phyloP scores from a whole-genome alignment of 2,113 vertebrate genomes.

The Lonchura striata region DNA sequence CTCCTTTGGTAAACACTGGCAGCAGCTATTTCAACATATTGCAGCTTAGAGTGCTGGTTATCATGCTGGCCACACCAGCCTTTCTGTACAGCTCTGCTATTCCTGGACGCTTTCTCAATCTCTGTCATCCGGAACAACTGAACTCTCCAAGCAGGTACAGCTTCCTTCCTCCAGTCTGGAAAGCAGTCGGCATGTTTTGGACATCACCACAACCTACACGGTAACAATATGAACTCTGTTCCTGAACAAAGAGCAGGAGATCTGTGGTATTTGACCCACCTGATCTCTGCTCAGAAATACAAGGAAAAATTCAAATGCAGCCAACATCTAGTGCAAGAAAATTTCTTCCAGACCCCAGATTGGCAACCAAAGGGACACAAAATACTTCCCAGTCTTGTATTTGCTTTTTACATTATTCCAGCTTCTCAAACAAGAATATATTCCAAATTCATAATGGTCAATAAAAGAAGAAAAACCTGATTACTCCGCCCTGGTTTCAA shows the following conservation, averaged over 20 bases:
- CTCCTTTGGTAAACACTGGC: neutral
- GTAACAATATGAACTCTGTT: neutral
- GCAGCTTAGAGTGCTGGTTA: neutral
- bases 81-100: neutral
- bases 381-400: constrained; percentile 1
- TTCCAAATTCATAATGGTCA: neutral
- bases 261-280: constrained; percentile 1
- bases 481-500: neutral
- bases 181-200: neutral
- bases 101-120: neutral
- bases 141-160: neutral
- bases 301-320: constrained; percentile 2
- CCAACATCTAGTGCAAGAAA: neutral
- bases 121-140: neutral
- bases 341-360: constrained; percentile 42
- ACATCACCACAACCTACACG: neutral
- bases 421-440: neutral
- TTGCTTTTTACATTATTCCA: constrained; percentile 34
- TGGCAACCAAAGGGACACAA: constrained; percentile 31
- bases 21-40: neutral
- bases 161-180: neutral
- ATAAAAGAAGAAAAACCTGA: neutral
- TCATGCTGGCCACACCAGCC: neutral
- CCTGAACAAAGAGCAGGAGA: neutral
- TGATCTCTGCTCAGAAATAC: neutral